Evolutionary conservation across 2,888 invertebrate genomes (phyloP).

Genomic region (Lepidochrysops patricia): DNA sequence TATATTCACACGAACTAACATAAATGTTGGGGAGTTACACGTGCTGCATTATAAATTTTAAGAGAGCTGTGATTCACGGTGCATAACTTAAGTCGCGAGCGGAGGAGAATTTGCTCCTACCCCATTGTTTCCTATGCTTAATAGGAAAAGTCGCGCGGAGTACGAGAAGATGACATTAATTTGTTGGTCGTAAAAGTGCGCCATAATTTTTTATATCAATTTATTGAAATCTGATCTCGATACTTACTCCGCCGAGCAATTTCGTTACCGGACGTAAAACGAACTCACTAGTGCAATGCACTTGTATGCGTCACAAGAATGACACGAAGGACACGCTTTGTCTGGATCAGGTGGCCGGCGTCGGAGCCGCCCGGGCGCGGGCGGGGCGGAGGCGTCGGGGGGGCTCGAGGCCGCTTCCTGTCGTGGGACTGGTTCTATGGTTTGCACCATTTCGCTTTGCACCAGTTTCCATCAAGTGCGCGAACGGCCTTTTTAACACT

Average conservation of each 20-base stretch:
- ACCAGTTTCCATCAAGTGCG: constrained; percentile 60
- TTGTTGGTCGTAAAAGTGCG: background rate
- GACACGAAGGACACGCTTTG: constrained; percentile 67
- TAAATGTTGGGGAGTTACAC: background rate
- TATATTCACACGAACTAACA: background rate
- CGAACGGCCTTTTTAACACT: constrained; percentile 52
- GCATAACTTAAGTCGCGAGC: background rate
- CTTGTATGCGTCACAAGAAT: constrained; percentile 61
- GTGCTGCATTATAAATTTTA: background rate
- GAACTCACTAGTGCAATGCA: constrained; percentile 66
- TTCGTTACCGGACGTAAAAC: constrained; percentile 51
- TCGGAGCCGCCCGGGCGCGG: constrained; percentile 21
- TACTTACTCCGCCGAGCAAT: constrained; percentile 14
- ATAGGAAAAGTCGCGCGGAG: background rate
- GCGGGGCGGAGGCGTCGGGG: constrained; percentile 25
- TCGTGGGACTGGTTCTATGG: constrained; percentile 65
- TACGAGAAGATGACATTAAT: background rate
- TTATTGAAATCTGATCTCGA: constrained; percentile 2
- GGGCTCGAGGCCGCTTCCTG: constrained; percentile 67
- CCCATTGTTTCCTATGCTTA: background rate
- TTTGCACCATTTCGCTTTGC: constrained; percentile 67
- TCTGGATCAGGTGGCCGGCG: constrained; percentile 62
- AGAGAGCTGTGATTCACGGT: constrained; percentile 6
- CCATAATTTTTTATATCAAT: background rate
- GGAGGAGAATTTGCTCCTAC: background rate